phyloP scores from a whole-genome alignment of 2,888 invertebrate genomes.

The Labia minor region DNA sequence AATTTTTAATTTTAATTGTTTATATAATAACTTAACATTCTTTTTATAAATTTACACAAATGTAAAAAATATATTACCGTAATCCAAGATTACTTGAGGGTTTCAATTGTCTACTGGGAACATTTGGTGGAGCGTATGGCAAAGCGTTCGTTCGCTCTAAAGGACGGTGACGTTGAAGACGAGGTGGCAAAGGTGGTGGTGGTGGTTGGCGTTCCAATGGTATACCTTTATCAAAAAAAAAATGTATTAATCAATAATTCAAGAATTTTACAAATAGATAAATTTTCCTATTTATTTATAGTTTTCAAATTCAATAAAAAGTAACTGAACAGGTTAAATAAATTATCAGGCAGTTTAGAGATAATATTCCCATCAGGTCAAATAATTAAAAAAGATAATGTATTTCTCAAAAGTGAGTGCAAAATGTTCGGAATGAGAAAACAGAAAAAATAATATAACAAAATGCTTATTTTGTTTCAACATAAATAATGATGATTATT shows the following conservation, averaged over 20 bases:
- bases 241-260: neutral
- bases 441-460: no score
- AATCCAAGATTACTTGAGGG: neutral
- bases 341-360: neutral
- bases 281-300: no score
- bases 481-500: no score
- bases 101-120: constrained; percentile 36
- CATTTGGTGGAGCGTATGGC: constrained; percentile 49
- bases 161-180: constrained; percentile 56
- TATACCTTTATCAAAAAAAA: neutral
- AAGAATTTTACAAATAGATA: neutral
- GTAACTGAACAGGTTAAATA: neutral
- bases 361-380: neutral
- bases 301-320: neutral
- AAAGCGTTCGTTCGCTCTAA: constrained; percentile 55
- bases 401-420: no score
- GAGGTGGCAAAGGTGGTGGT: constrained; percentile 61
- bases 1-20: no score
- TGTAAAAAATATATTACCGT: no score
- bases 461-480: no score
- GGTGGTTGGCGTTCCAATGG: constrained; percentile 25
- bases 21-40: no score
- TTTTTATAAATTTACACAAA: no score
- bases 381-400: neutral
- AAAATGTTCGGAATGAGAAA: no score